phyloP scores from a whole-genome alignment of 2,888 invertebrate species.

The Acheta domesticus region DNA sequence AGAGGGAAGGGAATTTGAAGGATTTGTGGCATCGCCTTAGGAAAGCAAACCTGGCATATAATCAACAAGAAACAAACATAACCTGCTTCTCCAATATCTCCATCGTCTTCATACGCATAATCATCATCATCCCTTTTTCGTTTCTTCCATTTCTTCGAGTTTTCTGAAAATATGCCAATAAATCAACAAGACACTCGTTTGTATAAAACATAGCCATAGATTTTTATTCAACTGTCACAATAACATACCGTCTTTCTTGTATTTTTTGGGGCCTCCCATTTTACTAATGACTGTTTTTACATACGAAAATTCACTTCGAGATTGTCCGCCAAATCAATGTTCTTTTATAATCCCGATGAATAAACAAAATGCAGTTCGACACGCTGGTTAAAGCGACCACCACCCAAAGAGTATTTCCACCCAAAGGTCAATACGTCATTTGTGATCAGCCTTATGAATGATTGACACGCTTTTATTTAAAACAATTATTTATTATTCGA shows the following conservation, averaged over 20 bases:
- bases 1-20: not conserved
- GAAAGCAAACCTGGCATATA: not conserved
- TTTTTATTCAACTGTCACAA: not conserved
- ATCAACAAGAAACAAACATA: not conserved
- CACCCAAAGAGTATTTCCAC: too few species aligned
- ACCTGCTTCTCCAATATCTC: slow-evolving; percentile 50
- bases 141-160: slow-evolving; percentile 51
- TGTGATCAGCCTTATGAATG: too few species aligned
- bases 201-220: not conserved
- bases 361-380: too few species aligned
- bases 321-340: too few species aligned
- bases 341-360: too few species aligned
- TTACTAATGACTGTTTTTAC: too few species aligned
- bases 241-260: slow-evolving; percentile 44
- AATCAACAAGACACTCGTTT: slow-evolving; percentile 18
- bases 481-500: too few species aligned
- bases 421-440: too few species aligned
- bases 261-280: slow-evolving; percentile 55
- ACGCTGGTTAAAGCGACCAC: too few species aligned
- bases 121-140: slow-evolving; percentile 55
- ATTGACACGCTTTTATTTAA: too few species aligned
- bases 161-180: slow-evolving; percentile 38
- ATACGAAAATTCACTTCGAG: too few species aligned
- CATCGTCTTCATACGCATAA: slow-evolving; percentile 49
- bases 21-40: not conserved